Conservation (phyloP, 2,113 vertebrate species). For the Columba livia region DNA sequence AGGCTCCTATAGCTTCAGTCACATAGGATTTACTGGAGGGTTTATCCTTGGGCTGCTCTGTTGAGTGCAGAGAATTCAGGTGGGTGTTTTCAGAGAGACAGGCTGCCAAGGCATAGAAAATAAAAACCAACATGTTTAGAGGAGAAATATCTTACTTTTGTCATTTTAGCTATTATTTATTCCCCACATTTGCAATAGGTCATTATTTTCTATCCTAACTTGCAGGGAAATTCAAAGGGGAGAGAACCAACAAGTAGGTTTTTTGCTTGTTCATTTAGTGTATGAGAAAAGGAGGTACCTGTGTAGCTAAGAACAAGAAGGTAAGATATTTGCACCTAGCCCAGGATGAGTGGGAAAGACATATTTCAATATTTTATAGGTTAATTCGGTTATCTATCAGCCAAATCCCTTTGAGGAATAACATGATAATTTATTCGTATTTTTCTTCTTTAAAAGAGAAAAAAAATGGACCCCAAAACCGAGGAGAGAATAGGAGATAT, state of each 20-base stretch:
- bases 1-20: slow-evolving; percentile 24
- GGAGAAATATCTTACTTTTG: slow-evolving; percentile 42
- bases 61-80: slow-evolving; percentile 20
- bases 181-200: background rate
- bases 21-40: slow-evolving; percentile 23
- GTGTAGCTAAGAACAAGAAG: background rate
- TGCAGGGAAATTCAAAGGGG: background rate
- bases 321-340: background rate
- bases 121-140: slow-evolving; percentile 14
- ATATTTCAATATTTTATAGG: background rate
- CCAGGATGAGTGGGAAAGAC: background rate
- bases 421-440: background rate
- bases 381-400: background rate
- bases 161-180: background rate
- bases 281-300: background rate
- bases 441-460: background rate
- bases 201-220: background rate
- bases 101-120: slow-evolving; percentile 51
- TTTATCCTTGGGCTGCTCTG: slow-evolving; percentile 27
- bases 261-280: background rate
- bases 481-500: background rate
- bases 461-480: background rate
- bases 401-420: background rate
- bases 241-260: background rate
- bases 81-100: slow-evolving; percentile 4